These are phyloP conservation scores for Nomia melanderi DNA, from an alignment of 1,140 invertebrate genomes.

Conservation along the genomic window DNA sequence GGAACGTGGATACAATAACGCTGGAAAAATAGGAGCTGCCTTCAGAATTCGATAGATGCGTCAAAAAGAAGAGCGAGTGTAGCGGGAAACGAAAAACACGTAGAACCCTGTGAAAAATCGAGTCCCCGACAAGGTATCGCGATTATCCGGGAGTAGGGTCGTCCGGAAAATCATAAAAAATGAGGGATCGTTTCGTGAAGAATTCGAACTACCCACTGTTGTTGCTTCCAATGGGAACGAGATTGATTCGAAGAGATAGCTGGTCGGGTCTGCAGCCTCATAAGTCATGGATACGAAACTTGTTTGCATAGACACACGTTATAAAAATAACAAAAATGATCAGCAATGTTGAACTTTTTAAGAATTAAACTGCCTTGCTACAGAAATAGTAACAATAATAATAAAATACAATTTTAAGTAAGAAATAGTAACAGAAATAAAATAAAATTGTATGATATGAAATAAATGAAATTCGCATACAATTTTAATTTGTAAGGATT, in stretches of 20 bases:
- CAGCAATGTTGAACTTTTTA: too few species aligned
- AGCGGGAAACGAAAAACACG: constrained; percentile 18
- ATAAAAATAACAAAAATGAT: too few species aligned
- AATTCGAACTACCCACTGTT: neutral
- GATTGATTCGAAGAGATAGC: neutral
- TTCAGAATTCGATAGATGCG: constrained; percentile 13
- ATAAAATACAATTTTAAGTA: too few species aligned
- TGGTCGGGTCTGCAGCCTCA: neutral
- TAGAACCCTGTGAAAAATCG: constrained; percentile 18
- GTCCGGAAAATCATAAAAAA: constrained; percentile 18
- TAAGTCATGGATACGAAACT: too few species aligned
- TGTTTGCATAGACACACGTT: too few species aligned
- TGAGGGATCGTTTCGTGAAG: constrained; percentile 13
- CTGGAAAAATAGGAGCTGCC: constrained; percentile 20
- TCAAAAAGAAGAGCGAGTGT: constrained; percentile 2
- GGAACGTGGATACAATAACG: constrained; percentile 2
- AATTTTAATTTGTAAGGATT: too few species aligned
- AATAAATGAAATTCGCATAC: too few species aligned
- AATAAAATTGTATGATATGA: too few species aligned
- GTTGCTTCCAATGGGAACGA: neutral
- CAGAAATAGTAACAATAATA: too few species aligned
- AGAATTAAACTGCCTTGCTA: too few species aligned
- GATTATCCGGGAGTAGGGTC: neutral
- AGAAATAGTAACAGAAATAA: too few species aligned
- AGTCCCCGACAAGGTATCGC: neutral